A percentile compares a stretch with the other conserved stretches of the same genome.
Conservation (phyloP, 2,888 invertebrate genomes). For the Pheosia tremula region DNA sequence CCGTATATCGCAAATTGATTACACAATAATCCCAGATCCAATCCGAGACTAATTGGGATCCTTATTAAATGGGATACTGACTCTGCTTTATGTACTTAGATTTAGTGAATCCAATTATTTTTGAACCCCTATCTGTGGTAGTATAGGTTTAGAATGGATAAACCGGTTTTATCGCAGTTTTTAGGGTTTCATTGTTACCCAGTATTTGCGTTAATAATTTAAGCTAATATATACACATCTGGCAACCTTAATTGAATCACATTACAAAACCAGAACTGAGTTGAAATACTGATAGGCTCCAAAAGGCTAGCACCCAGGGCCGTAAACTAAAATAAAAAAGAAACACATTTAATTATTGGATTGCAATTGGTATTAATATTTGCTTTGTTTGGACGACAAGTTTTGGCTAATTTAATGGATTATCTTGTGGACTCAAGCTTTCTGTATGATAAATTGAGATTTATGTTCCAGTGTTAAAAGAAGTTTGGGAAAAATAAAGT, state of each 20-base stretch:
- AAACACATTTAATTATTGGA: background rate
- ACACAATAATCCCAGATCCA: slow-evolving; percentile 18
- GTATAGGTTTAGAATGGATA: too few relatives aligned
- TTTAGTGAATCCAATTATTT: too few relatives aligned
- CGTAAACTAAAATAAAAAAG: too few relatives aligned
- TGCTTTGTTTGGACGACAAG: background rate
- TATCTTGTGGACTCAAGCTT: slow-evolving; percentile 2
- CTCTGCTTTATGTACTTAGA: too few relatives aligned
- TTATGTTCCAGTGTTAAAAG: background rate
- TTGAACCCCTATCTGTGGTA: too few relatives aligned
- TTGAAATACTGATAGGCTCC: background rate
- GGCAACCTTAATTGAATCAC: too few relatives aligned
- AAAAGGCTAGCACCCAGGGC: background rate
- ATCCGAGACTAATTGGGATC: slow-evolving; percentile 6
- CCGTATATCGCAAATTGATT: slow-evolving; percentile 37
- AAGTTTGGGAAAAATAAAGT: background rate
- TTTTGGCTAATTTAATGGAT: background rate
- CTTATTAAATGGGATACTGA: background rate
- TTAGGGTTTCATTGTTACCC: too few relatives aligned
- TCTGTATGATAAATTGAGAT: background rate
- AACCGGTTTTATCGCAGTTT: too few relatives aligned
- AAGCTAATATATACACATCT: too few relatives aligned
- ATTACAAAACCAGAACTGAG: too few relatives aligned
- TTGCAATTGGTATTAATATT: slow-evolving; percentile 1
- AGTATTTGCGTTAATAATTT: too few relatives aligned